Percentiles rank a stretch among this genome's conserved stretches.
Conservation (phyloP, 2,113 vertebrate genomes). For the Myodes glareolus region DNA sequence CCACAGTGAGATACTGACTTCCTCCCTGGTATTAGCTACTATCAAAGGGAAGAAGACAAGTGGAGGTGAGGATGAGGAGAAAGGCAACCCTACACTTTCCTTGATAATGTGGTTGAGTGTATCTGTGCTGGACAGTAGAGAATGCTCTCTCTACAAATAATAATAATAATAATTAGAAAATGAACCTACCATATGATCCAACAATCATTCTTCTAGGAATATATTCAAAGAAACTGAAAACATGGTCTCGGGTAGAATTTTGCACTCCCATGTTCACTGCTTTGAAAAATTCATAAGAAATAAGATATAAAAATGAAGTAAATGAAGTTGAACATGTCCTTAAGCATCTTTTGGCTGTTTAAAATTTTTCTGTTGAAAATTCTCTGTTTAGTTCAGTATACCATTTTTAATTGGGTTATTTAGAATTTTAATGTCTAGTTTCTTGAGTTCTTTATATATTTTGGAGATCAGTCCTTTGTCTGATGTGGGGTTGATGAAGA, state of each 20-base stretch:
- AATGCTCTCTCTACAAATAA: background rate
- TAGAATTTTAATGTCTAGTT: no score
- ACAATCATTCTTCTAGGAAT: background rate
- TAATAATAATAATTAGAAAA: background rate
- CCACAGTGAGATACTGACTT: background rate
- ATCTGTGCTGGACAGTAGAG: background rate
- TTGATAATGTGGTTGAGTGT: background rate
- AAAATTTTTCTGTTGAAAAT: no score
- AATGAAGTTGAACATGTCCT: background rate
- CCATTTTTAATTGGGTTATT: no score
- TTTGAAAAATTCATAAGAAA: background rate
- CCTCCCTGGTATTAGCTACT: background rate
- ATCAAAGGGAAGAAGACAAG: background rate
- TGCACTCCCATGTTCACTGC: background rate
- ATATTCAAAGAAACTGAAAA: background rate
- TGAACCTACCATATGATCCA: background rate
- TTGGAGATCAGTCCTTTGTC: no score
- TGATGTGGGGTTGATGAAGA: no score
- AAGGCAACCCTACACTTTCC: background rate
- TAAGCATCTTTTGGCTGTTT: no score
- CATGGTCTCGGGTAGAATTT: background rate
- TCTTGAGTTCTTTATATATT: no score
- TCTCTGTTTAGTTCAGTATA: no score
- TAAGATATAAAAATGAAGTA: background rate
- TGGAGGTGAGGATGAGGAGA: background rate